phyloP scores from a whole-genome alignment of 2,113 vertebrate genomes.

The Chionis minor region DNA sequence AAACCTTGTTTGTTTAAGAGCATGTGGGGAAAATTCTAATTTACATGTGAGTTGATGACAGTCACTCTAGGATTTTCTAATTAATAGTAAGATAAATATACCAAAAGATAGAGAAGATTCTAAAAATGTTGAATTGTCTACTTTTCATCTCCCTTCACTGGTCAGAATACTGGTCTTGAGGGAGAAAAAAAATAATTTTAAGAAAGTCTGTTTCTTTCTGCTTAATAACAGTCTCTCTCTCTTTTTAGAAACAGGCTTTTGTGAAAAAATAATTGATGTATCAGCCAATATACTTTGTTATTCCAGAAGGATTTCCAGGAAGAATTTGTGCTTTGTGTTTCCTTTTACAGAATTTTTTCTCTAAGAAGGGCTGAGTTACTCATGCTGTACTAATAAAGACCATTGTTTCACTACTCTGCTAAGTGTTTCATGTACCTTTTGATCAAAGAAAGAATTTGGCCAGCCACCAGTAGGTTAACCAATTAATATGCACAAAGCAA shows the following conservation, averaged over 20 bases:
- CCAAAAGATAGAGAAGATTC: not conserved
- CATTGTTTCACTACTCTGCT: not conserved
- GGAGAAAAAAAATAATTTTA: not conserved
- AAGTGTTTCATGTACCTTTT: not conserved
- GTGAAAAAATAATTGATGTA: not conserved
- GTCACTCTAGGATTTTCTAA: not conserved
- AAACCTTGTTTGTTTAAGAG: not conserved
- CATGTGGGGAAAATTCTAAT: not conserved
- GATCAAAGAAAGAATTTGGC: not conserved
- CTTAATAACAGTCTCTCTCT: not conserved
- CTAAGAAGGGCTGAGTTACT: not conserved
- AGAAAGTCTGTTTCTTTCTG: not conserved
- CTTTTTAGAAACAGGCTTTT: not conserved
- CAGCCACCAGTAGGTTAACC: not conserved
- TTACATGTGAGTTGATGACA: not conserved
- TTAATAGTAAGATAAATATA: not conserved
- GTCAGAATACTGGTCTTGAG: not conserved
- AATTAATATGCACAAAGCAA: conserved; percentile 18
- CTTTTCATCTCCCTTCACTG: not conserved
- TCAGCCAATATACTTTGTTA: not conserved
- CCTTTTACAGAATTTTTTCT: not conserved
- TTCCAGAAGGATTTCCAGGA: not conserved
- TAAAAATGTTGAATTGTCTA: not conserved
- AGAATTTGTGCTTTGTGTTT: not conserved
- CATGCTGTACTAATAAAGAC: not conserved